Evolutionary conservation across 35 echinoderm and acorn worm genomes (phyloP).

Genomic region (Stichopus chloronotus): DNA sequence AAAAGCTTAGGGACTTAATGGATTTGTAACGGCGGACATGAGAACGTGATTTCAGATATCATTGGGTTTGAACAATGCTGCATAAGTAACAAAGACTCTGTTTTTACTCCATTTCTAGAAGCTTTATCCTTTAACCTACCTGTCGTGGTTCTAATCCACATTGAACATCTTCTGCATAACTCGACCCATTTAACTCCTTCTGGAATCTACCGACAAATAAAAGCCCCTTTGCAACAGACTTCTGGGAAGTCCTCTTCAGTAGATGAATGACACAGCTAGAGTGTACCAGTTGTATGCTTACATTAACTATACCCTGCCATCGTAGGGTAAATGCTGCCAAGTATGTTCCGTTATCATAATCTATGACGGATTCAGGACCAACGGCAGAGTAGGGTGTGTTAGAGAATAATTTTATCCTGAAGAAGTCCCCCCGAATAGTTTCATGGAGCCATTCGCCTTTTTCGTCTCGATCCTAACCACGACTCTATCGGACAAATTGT

Average conservation of each 20-base stretch:
- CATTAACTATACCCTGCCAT: background rate
- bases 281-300: background rate
- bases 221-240: background rate
- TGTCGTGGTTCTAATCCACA: background rate
- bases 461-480: background rate
- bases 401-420: background rate
- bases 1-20: too few species aligned
- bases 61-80: too few species aligned
- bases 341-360: background rate
- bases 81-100: too few species aligned
- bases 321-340: background rate
- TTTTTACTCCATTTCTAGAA: too few species aligned
- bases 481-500: background rate
- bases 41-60: too few species aligned
- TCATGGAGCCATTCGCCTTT: background rate
- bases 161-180: background rate
- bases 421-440: conserved; percentile 2
- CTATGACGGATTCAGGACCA: background rate
- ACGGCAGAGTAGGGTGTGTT: background rate
- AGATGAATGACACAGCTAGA: background rate
- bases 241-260: background rate
- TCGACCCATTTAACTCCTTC: background rate
- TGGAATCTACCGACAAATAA: background rate
- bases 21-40: too few species aligned
- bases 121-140: too few species aligned